Conservation (phyloP, 2,797 vertebrate species). For the Yasuhikotakia modesta region DNA sequence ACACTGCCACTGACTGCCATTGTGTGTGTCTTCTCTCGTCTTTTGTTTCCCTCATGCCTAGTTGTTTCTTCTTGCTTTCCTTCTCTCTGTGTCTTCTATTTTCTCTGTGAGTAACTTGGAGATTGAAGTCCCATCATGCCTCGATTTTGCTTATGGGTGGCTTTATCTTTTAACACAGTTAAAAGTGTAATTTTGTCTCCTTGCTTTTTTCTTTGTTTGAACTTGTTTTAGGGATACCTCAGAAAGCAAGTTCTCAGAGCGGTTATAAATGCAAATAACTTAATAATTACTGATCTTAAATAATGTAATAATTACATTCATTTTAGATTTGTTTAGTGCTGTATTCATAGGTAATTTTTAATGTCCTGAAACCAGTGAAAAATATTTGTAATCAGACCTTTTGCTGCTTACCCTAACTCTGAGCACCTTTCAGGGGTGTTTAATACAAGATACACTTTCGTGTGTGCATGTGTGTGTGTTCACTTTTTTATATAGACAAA, state of each 20-base stretch:
- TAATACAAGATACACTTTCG: too few species aligned
- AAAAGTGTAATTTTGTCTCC: constrained; percentile 80
- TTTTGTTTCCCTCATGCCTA: constrained; percentile 89
- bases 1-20: constrained; percentile 34
- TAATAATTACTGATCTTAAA: too few species aligned
- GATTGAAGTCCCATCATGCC: constrained; percentile 69
- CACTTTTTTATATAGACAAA: too few species aligned
- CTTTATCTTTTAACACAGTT: constrained; percentile 63
- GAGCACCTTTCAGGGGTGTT: too few species aligned
- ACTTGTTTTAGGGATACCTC: constrained; percentile 67
- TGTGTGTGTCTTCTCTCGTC: constrained; percentile 72
- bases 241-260: constrained; percentile 65
- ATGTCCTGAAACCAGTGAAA: too few species aligned
- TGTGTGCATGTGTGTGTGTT: too few species aligned
- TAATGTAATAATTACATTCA: not conserved
- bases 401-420: too few species aligned
- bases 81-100: constrained; percentile 94
- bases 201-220: constrained; percentile 66
- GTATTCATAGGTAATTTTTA: too few species aligned
- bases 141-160: constrained; percentile 73
- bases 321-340: too few species aligned
- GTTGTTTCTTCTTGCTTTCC: constrained; percentile 91
- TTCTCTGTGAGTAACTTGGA: constrained; percentile 94
- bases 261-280: constrained; percentile 32
- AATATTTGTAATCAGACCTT: too few species aligned